Conservation (phyloP, 2,113 vertebrate species). For the Aptenodytes patagonicus region DNA sequence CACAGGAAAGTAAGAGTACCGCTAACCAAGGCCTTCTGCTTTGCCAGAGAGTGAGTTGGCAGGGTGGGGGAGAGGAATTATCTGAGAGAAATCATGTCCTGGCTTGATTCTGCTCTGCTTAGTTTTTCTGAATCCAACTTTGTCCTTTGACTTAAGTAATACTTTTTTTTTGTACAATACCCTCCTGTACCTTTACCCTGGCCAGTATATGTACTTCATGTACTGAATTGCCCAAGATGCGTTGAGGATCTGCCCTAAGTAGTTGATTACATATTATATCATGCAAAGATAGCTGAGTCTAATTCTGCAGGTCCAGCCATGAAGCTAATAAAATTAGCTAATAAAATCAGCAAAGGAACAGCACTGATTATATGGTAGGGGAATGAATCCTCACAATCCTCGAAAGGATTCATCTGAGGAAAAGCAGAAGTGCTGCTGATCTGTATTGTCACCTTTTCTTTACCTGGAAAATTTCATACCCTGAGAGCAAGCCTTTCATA, state of each 20-base stretch:
- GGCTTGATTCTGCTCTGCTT: background rate
- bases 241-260: background rate
- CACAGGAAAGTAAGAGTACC: background rate
- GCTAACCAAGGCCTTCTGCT: background rate
- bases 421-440: background rate
- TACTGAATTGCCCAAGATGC: background rate
- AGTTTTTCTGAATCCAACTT: background rate
- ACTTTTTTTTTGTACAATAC: background rate
- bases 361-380: background rate
- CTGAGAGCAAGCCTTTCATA: background rate
- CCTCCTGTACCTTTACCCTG: background rate
- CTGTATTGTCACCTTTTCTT: background rate
- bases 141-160: background rate
- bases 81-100: background rate
- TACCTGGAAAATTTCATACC: background rate
- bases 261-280: background rate
- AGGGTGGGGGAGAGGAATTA: background rate
- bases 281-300: background rate
- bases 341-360: background rate
- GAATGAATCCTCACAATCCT: background rate
- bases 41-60: background rate
- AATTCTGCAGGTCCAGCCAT: background rate
- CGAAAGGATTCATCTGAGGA: background rate
- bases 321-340: background rate
- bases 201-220: background rate